Conservation (phyloP, 2,888 invertebrate genomes). For the Stenoptilia bipunctidactyla region DNA sequence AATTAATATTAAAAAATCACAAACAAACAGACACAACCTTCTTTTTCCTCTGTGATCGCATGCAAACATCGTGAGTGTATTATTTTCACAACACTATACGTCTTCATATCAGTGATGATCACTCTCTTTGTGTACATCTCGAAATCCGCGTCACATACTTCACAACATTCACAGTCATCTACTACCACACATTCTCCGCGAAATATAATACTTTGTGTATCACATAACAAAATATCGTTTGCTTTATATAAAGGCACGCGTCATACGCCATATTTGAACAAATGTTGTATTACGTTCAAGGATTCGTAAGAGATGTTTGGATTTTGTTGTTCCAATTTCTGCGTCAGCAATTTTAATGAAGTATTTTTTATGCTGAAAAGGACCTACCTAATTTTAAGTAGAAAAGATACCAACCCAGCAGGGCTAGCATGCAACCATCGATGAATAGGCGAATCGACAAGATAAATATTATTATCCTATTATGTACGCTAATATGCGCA, state of each 20-base stretch:
- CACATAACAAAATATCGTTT: background rate
- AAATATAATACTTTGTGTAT: background rate
- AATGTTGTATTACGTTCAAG: constrained; percentile 29
- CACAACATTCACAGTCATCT: background rate
- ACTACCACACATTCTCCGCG: background rate
- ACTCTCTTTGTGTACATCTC: constrained; percentile 42
- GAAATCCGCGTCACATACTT: background rate
- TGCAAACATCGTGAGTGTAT: constrained; percentile 47
- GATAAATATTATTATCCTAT: no score
- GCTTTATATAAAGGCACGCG: constrained; percentile 35
- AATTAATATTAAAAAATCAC: no score
- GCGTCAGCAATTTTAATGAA: no score
- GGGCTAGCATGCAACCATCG: no score
- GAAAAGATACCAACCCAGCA: no score
- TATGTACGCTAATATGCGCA: no score
- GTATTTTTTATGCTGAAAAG: no score
- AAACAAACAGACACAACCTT: constrained; percentile 24
- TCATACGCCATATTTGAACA: constrained; percentile 39
- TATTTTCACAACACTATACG: constrained; percentile 49
- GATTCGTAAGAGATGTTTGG: constrained; percentile 21
- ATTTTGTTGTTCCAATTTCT: constrained; percentile 21
- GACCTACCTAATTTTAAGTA: no score
- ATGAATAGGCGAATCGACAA: no score
- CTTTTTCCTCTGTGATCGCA: constrained; percentile 48
- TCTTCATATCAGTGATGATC: constrained; percentile 38